Percentiles rank a stretch among this genome's conserved stretches.
Evolutionary conservation across 2,797 vertebrate species (phyloP).

Genomic region (Macrochelys suwanniensis): DNA sequence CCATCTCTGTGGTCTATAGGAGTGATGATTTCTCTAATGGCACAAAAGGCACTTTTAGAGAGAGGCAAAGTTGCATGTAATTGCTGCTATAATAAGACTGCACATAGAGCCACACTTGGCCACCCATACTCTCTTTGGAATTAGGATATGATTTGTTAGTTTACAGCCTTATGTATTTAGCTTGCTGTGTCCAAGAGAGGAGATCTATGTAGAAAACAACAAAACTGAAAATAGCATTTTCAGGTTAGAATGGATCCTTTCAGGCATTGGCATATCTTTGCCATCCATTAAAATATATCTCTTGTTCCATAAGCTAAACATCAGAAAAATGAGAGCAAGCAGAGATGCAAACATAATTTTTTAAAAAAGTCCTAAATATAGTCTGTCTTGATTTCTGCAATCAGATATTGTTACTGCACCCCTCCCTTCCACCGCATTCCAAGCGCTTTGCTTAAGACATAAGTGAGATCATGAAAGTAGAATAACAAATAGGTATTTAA

Average conservation of each 20-base stretch:
- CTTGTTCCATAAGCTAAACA: not conserved
- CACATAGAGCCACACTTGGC: not conserved
- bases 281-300: not conserved
- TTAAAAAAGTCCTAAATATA: conserved; percentile 27
- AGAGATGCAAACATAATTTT: conserved; percentile 26
- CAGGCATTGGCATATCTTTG: not conserved
- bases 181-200: not conserved
- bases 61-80: not conserved
- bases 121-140: not conserved
- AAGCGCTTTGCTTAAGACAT: conserved; percentile 71
- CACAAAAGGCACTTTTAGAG: not conserved
- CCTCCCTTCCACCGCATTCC: conserved; percentile 10
- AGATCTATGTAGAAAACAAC: not conserved
- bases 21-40: not conserved
- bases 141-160: not conserved
- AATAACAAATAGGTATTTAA: conserved; percentile 79
- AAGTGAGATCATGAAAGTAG: conserved; percentile 75
- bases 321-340: not conserved
- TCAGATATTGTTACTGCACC: conserved; percentile 61
- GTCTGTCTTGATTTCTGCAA: conserved; percentile 31
- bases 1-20: not conserved
- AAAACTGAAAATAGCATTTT: not conserved
- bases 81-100: not conserved
- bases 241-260: not conserved
- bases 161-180: not conserved